Conservation (phyloP, 2,113 vertebrate species). For the Podarcis cretensis region DNA sequence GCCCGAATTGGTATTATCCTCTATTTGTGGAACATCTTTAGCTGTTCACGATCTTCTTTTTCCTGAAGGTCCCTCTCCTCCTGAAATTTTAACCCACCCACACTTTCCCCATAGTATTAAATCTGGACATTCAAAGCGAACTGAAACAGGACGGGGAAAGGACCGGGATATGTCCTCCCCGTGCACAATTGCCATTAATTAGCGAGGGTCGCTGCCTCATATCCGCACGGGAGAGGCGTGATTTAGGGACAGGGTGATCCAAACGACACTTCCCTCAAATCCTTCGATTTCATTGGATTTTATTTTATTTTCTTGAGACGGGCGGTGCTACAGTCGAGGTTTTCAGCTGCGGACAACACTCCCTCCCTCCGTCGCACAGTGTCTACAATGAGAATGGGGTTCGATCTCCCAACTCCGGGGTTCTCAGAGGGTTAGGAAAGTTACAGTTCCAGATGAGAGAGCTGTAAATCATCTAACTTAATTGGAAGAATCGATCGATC, state of each 20-base stretch:
- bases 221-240: neutral
- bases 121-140: neutral
- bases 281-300: neutral
- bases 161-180: neutral
- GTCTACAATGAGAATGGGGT: neutral
- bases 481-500: conserved; percentile 31
- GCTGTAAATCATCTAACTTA: conserved; percentile 11
- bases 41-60: neutral
- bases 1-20: neutral
- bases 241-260: neutral
- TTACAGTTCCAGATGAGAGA: conserved; percentile 16
- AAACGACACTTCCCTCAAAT: neutral
- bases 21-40: neutral
- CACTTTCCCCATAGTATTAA: too few relatives aligned
- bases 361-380: neutral
- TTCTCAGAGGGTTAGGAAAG: conserved; percentile 12
- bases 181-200: neutral
- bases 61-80: neutral
- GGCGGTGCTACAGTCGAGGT: neutral
- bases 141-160: neutral
- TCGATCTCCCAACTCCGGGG: neutral
- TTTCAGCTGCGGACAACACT: neutral
- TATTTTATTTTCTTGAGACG: neutral
- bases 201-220: neutral
- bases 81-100: neutral